Percentiles rank a stretch among this genome's conserved stretches.
Conservation (phyloP, 2,797 vertebrate genomes). For the Anguilla megastoma region DNA sequence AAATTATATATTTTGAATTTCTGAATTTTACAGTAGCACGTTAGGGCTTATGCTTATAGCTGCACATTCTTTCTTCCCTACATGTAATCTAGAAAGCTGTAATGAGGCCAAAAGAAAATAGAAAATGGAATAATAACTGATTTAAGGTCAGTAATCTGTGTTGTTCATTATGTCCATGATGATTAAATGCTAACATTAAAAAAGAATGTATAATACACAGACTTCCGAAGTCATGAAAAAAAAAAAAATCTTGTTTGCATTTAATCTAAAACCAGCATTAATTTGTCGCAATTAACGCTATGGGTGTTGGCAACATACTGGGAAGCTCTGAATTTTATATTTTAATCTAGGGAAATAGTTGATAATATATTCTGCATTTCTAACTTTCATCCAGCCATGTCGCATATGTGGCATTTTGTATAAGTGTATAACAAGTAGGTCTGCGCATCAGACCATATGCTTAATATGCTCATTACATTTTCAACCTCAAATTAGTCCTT, state of each 20-base stretch:
- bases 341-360: not conserved
- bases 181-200: not conserved
- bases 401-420: not conserved
- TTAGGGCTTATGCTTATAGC: not conserved
- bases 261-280: not conserved
- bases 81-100: constrained; percentile 2
- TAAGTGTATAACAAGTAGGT: not conserved
- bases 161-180: not conserved
- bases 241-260: not conserved
- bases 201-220: not conserved
- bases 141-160: not conserved
- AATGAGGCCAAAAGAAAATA: not conserved
- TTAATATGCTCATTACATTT: not conserved
- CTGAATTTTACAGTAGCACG: not conserved
- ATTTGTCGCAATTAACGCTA: not conserved
- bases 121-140: constrained; percentile 12
- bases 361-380: not conserved
- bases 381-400: not conserved
- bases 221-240: not conserved
- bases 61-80: not conserved
- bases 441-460: not conserved
- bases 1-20: not conserved
- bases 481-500: not conserved
- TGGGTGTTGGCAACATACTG: not conserved
- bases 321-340: not conserved